phyloP scores from a whole-genome alignment of 2,113 vertebrate species.

The Dipodomys merriami region DNA sequence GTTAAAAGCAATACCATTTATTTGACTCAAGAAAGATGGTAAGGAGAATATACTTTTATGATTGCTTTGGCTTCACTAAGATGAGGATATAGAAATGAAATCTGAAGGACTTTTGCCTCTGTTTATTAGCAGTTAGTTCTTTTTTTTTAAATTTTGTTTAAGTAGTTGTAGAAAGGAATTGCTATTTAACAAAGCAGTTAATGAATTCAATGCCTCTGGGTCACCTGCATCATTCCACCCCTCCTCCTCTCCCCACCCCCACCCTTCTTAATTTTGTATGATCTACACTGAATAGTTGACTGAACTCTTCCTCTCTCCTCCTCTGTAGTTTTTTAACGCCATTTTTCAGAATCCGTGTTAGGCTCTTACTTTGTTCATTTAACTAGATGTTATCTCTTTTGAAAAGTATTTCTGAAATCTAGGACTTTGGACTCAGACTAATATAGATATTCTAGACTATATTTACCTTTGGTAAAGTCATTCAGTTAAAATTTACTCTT shows the following conservation, averaged over 20 bases:
- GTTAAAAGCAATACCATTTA: not conserved
- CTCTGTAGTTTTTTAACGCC: not conserved
- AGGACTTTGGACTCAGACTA: not conserved
- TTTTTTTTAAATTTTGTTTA: too few species aligned
- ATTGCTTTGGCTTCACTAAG: not conserved
- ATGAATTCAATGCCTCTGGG: too few species aligned
- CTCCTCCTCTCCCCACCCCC: too few species aligned
- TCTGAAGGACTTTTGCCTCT: not conserved
- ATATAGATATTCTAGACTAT: not conserved
- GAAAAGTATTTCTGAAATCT: constrained; percentile 26
- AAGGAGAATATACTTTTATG: not conserved
- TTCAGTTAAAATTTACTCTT: not conserved
- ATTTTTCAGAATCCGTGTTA: not conserved
- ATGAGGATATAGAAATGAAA: not conserved
- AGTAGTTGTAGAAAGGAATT: too few species aligned
- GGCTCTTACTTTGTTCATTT: not conserved
- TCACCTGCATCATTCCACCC: too few species aligned
- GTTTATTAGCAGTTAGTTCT: not conserved
- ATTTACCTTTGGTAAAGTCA: not conserved
- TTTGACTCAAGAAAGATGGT: not conserved
- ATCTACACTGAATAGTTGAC: too few species aligned
- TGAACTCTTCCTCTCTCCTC: too few species aligned
- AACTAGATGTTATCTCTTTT: not conserved
- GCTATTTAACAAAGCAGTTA: too few species aligned
- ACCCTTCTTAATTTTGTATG: too few species aligned